Base-by-base conservation (phyloP, 2,113 vertebrate genomes). In the Podocnemis expansa region DNA sequence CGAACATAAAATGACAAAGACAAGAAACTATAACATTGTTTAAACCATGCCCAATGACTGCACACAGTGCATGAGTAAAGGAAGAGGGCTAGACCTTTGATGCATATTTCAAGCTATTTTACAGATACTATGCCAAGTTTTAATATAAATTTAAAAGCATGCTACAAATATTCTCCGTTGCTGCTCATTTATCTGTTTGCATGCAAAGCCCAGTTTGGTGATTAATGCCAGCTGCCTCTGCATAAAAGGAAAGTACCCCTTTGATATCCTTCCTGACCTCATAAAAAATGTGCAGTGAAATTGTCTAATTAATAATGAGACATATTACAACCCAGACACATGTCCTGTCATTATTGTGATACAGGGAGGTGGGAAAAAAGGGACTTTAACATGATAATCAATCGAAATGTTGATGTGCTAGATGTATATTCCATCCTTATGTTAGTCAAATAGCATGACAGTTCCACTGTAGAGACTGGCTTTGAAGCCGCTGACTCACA, bases 261-360 rank as follows among this genome's bases (percentile, higher is more conserved):
- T 94, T 95, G 47, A 88, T 96, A 79, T 90, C 80, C 92, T 86
- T 89, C 12, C 34, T 22, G n/a, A 94, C 55, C 80, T 55, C 12
- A 1, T 85, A n/a, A 45, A 96, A 96, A 97, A n/a, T 97, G 94
- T 95, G 96, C 91, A 88, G 94, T 89, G 88, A 96, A 96, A 95
- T 25, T 70, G 89, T 90, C 55, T 97, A 96, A 89, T 82, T 6
- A 52, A 73, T 89, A 85, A 93, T 60, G 94, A 94, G 97, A 96
- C 97, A 87, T 88, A 88, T 92, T 95, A 93, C 94, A 94, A 91
- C 92, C 92, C 81, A 94, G 89, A 91, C 96, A 95, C 95, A 94
- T 96, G 94, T 95, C 81, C 93, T 89, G 60, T 88, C 84, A 95
- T 41, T n/a, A 25, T 67, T 84, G 47, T 6, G 17, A 81, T 14